A percentile compares a stretch with the other conserved stretches of the same genome.
Evolutionary conservation across 1,140 invertebrate species (phyloP).

Genomic region (Trachymyrmex septentrionalis): DNA sequence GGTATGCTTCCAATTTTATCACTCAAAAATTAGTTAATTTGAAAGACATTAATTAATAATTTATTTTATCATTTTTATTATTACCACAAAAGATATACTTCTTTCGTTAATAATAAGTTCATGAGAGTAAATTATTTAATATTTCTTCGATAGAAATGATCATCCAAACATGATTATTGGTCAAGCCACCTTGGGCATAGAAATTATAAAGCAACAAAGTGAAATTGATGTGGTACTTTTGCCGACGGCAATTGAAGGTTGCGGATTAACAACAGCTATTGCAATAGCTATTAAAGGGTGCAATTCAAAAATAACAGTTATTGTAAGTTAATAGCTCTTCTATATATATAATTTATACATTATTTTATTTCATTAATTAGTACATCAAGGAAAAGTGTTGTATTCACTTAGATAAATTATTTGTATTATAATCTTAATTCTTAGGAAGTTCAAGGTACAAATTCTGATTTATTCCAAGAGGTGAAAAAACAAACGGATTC

Average conservation of each 20-base stretch:
- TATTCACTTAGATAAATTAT: neutral
- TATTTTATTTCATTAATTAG: neutral
- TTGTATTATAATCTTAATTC: neutral
- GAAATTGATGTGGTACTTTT: neutral
- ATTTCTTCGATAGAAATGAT: neutral
- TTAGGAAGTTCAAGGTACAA: neutral
- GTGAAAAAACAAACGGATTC: neutral
- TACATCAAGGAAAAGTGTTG: neutral
- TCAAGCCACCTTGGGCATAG: neutral
- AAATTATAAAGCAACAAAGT: neutral
- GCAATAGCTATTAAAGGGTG: neutral
- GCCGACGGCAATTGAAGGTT: neutral
- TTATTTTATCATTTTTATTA: too few relatives aligned
- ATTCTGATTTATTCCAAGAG: neutral
- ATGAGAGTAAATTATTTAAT: neutral
- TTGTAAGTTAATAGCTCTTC: neutral
- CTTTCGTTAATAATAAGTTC: neutral
- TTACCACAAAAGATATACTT: too few relatives aligned
- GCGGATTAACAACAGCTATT: neutral
- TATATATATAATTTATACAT: neutral
- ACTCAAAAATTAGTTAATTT: too few relatives aligned
- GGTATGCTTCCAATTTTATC: too few relatives aligned
- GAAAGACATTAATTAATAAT: too few relatives aligned
- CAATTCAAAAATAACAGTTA: neutral
- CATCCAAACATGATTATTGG: slow-evolving; percentile 4